Percentiles rank a stretch among this genome's conserved stretches.
phyloP scores from a whole-genome alignment of 2,888 invertebrate genomes.

The Glyphotaelius pellucidus region DNA sequence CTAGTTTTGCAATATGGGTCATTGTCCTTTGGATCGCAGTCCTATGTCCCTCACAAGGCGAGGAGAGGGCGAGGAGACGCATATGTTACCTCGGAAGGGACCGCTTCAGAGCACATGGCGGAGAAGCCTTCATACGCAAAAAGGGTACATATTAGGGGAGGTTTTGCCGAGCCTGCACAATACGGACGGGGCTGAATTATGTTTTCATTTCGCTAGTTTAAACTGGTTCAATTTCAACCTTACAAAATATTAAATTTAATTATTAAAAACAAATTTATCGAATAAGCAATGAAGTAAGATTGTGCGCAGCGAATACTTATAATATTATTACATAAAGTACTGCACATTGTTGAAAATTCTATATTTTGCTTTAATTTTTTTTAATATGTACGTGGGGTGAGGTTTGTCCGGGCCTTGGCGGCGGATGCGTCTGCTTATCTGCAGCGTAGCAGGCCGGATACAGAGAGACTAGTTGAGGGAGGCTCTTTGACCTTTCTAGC shows the following conservation, averaged over 20 bases:
- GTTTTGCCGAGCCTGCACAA: constrained; percentile 19
- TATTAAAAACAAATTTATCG: not conserved
- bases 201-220: constrained; percentile 18
- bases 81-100: constrained; percentile 41
- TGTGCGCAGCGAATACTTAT: not conserved
- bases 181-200: constrained; percentile 24
- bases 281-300: not conserved
- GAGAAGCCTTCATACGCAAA: constrained; percentile 25
- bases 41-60: not conserved
- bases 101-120: constrained; percentile 38
- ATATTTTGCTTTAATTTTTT: no score
- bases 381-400: no score
- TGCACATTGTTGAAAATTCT: not conserved
- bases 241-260: not conserved
- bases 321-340: not conserved
- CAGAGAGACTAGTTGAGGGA: no score
- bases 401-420: no score
- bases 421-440: no score
- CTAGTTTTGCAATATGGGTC: constrained; percentile 7
- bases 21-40: no score
- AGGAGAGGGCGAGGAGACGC: not conserved
- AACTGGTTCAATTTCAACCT: not conserved
- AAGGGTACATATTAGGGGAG: constrained; percentile 23
- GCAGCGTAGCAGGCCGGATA: no score
- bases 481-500: no score